Evolutionary conservation across 2,888 invertebrate genomes (phyloP).

Genomic region (Lobophora halterata): DNA sequence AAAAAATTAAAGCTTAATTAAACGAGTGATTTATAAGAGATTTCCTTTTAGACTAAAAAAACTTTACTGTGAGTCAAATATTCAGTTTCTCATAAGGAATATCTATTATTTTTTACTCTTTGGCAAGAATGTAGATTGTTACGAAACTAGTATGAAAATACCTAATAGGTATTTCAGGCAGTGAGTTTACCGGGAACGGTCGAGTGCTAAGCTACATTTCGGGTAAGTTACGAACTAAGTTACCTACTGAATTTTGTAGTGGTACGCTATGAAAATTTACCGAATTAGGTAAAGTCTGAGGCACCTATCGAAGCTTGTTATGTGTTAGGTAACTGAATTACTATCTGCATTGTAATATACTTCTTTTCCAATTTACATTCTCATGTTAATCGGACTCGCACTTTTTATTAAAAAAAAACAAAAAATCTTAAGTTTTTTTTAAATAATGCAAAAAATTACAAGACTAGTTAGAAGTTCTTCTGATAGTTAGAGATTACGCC

Average conservation of each 20-base stretch:
- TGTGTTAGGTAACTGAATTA: too few relatives aligned
- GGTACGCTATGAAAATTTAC: slow-evolving; percentile 7
- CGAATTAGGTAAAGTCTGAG: neutral
- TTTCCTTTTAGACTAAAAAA: too few relatives aligned
- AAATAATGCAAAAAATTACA: too few relatives aligned
- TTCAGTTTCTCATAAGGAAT: neutral
- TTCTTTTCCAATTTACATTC: too few relatives aligned
- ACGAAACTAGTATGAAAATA: slow-evolving; percentile 13
- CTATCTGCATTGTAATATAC: too few relatives aligned
- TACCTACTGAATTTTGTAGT: slow-evolving; percentile 23
- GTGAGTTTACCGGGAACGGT: slow-evolving; percentile 8
- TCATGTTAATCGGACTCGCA: too few relatives aligned
- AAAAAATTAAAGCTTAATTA: too few relatives aligned
- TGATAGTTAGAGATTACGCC: too few relatives aligned
- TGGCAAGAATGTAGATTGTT: slow-evolving; percentile 14
- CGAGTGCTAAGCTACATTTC: slow-evolving; percentile 14
- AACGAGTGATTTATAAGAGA: too few relatives aligned
- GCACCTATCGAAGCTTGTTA: neutral
- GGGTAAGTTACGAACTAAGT: slow-evolving; percentile 15
- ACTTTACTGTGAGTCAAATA: slow-evolving; percentile 10
- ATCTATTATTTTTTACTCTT: slow-evolving; percentile 4
- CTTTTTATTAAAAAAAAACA: too few relatives aligned
- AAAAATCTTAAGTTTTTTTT: too few relatives aligned
- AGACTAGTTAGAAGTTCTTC: too few relatives aligned
- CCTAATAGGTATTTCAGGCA: slow-evolving; percentile 21